A percentile compares a stretch with the other conserved stretches of the same genome.
These are phyloP conservation scores for Drosophila melanosoma DNA, from an alignment of 2,888 invertebrate genomes.

Conservation along the genomic window DNA sequence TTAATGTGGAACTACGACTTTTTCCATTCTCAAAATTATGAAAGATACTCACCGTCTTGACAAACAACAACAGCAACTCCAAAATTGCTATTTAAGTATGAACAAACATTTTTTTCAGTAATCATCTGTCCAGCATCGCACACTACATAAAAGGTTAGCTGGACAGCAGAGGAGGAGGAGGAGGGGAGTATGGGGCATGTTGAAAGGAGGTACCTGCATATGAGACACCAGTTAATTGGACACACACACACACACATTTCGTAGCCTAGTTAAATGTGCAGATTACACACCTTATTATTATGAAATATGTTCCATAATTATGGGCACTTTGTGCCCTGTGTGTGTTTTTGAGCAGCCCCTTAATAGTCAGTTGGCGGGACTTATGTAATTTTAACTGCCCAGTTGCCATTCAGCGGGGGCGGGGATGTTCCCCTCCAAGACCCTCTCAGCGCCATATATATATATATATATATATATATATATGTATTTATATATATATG, in stretches of 20 bases:
- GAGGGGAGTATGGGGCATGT: neutral
- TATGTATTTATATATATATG: conserved; percentile 62
- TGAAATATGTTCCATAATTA: conserved; percentile 78
- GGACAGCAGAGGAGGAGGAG: neutral
- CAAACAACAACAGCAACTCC: neutral
- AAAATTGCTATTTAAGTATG: conserved; percentile 51
- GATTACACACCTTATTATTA: conserved; percentile 81
- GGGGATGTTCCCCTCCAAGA: neutral
- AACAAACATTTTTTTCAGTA: conserved; percentile 47
- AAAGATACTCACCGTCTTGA: neutral
- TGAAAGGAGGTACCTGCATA: conserved; percentile 6
- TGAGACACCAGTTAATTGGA: conserved; percentile 55
- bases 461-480: neutral
- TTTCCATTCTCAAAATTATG: conserved; percentile 1
- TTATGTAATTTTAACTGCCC: conserved; percentile 70
- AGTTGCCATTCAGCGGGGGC: neutral
- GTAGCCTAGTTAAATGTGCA: conserved; percentile 72
- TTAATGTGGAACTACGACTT: neutral
- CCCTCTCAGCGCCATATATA: conserved; percentile 15
- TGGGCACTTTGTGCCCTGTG: conserved; percentile 56
- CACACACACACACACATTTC: conserved; percentile 42
- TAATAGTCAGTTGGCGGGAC: conserved; percentile 59
- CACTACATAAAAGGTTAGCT: conserved; percentile 15
- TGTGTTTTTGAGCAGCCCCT: conserved; percentile 60
- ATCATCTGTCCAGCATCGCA: conserved; percentile 17